Evolutionary conservation across 2,888 invertebrate genomes (phyloP).

Genomic region (Conomelus anceps): DNA sequence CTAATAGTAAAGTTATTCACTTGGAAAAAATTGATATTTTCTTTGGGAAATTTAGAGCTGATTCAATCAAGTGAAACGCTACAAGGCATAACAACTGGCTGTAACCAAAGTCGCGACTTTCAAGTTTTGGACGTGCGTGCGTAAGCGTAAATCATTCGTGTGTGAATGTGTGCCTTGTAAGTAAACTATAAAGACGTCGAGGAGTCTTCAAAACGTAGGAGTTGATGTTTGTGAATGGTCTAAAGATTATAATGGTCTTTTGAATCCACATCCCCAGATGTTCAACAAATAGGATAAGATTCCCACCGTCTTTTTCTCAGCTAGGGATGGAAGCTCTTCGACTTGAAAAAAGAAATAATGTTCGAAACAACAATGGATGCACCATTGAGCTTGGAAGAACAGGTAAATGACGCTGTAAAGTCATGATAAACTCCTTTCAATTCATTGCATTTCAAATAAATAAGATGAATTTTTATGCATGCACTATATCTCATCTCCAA

Average conservation of each 20-base stretch:
- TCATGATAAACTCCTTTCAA: neutral
- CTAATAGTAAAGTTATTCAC: neutral
- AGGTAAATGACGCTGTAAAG: neutral
- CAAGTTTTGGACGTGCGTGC: neutral
- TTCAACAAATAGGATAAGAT: neutral
- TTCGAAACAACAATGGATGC: neutral
- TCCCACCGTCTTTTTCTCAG: constrained; percentile 7
- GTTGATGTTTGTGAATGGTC: constrained; percentile 8
- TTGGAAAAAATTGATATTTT: neutral
- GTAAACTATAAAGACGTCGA: constrained; percentile 2
- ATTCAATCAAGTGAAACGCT: neutral
- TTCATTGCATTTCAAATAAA: neutral
- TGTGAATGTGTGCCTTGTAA: neutral
- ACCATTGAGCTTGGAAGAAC: neutral
- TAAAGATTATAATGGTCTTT: constrained; percentile 2
- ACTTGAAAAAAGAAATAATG: neutral
- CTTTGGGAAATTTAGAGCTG: neutral
- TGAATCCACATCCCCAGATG: constrained; percentile 1
- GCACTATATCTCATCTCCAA: no score
- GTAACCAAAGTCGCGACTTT: neutral
- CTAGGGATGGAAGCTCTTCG: neutral
- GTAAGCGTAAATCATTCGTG: neutral
- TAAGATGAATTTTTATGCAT: no score
- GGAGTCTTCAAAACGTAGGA: constrained; percentile 8
- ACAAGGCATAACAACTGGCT: neutral